These are phyloP conservation scores for Leptarthrus brevirostris DNA, from an alignment of 2,888 invertebrate genomes.

Conservation along the genomic window DNA sequence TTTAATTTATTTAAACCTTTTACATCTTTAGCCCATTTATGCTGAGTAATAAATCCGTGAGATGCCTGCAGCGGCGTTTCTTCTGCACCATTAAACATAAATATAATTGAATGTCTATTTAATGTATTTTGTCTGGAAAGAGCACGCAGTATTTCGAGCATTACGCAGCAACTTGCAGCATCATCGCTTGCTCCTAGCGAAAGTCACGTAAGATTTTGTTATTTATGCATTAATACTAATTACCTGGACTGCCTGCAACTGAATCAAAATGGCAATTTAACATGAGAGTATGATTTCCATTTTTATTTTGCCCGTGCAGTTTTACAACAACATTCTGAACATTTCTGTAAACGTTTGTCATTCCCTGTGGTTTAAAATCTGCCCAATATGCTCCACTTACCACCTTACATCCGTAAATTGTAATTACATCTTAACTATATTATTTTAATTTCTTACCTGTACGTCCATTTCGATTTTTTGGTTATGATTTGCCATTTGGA, in stretches of 20 bases:
- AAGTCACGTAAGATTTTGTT: neutral
- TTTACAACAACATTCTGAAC: slow-evolving; percentile 84
- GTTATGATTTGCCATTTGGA: slow-evolving; percentile 69
- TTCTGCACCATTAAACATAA: slow-evolving; percentile 81
- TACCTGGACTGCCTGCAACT: slow-evolving; percentile 87
- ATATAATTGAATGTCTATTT: slow-evolving; percentile 73
- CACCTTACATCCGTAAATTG: slow-evolving; percentile 58
- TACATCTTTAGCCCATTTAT: slow-evolving; percentile 80
- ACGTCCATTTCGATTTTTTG: slow-evolving; percentile 75
- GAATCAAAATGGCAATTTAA: slow-evolving; percentile 94
- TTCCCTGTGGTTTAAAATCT: slow-evolving; percentile 77
- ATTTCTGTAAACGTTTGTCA: slow-evolving; percentile 85
- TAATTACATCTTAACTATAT: no score
- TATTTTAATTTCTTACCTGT: no score
- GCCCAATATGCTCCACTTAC: slow-evolving; percentile 81
- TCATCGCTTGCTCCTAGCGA: slow-evolving; percentile 62
- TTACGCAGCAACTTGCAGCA: slow-evolving; percentile 70
- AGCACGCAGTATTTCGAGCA: slow-evolving; percentile 75
- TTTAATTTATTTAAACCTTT: slow-evolving; percentile 58
- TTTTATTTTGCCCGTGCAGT: slow-evolving; percentile 71
- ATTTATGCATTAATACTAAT: neutral
- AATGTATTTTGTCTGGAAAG: slow-evolving; percentile 67
- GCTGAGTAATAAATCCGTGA: slow-evolving; percentile 92
- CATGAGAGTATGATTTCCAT: slow-evolving; percentile 72
- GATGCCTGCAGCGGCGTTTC: slow-evolving; percentile 77